Evolutionary conservation across 1,140 invertebrate species (phyloP), one percentile per base, ranked within the genome.

Genomic region (Triops longicaudatus): DNA sequence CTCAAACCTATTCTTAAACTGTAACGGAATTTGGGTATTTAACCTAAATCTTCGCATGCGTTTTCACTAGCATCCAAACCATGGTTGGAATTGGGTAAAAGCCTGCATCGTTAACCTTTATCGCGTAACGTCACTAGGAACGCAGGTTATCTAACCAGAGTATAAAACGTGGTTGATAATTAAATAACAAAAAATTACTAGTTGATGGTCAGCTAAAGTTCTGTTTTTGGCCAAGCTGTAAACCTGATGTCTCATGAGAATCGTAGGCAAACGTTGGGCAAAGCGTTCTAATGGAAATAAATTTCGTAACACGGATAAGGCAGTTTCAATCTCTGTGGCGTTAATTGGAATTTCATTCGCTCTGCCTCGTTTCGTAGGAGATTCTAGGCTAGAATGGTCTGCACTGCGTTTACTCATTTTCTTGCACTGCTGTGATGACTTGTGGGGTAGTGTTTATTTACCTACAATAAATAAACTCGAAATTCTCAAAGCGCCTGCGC

Each of bases 231-330:
- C 26, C 7, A 28, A 71, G 12, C 76, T 77, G 27, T 77, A 77
- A 28, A 77, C 26, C 14, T 73, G 37, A 41, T 77, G 76, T 43
- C 73, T 77, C 76, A 77, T 77, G 17, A 77, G 72, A n/a, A 73
- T 44, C 11, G 41, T 22, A 11, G 76, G 76, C 37, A 77, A 31
- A 5, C 76, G 71, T 27, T 42, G 26, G 0, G 42, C 42, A 44
- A 77, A 77, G n/a, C 73, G 63, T 73, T 77, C 76, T 26, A 73
- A 26, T 3, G 76, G 76, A 43, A 77, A 77, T 5, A 73, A 43
- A 37, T 44, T 43, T 22, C 26, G 44, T 12, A 77, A 50, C 10
- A 73, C 28, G 1, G 31, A 7, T 41, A 77, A 11, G 37, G 26
- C 28, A 31, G 43, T 41, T 44, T 77, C 76, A 12, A 26, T 17